phyloP scores from a whole-genome alignment of 2,113 vertebrate genomes.

The Salminus brasiliensis region DNA sequence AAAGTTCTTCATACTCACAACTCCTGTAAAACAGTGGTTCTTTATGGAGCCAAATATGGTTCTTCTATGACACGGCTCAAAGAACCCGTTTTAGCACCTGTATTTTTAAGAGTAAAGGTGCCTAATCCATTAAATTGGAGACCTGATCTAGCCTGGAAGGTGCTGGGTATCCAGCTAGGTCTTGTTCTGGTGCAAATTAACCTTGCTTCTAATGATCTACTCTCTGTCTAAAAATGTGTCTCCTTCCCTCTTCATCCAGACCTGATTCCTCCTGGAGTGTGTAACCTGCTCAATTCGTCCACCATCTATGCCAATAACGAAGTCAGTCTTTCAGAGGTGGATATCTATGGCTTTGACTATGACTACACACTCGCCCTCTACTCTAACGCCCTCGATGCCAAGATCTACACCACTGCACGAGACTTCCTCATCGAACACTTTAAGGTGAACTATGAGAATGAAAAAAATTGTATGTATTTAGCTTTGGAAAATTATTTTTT shows the following conservation, averaged over 20 bases:
- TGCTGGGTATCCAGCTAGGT: too few relatives aligned
- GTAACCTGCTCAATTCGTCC: conserved; percentile 75
- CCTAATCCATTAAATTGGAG: too few relatives aligned
- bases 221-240: neutral
- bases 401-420: conserved; percentile 74
- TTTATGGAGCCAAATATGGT: too few relatives aligned
- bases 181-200: too few relatives aligned
- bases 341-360: conserved; percentile 81
- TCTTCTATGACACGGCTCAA: too few relatives aligned
- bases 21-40: too few relatives aligned
- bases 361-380: conserved; percentile 82
- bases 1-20: too few relatives aligned
- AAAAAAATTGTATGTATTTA: too few relatives aligned
- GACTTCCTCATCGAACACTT: conserved; percentile 73
- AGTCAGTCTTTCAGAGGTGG: conserved; percentile 73
- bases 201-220: neutral
- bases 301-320: conserved; percentile 85
- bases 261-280: conserved; percentile 79
- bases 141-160: too few relatives aligned
- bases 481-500: too few relatives aligned
- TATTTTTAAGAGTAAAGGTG: too few relatives aligned
- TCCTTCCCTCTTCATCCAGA: conserved; percentile 61
- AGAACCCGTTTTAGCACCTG: too few relatives aligned
- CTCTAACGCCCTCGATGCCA: conserved; percentile 69
- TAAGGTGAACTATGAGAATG: conserved; percentile 64